Base-by-base conservation (phyloP, 2,113 vertebrate species). In the Galbula dea region DNA sequence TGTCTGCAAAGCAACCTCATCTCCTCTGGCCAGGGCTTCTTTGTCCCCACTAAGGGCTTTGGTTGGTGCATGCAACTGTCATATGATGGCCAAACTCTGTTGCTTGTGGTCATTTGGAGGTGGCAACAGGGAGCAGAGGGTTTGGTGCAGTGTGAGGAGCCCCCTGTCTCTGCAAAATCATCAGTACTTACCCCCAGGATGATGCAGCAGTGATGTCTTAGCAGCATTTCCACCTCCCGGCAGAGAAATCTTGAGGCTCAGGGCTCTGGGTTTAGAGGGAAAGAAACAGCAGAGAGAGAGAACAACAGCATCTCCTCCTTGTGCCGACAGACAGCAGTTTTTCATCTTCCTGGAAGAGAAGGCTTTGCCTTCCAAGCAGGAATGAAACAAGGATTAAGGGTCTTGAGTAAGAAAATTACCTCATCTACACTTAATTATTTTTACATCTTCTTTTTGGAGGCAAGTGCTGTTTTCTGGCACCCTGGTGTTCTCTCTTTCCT, bases 401-500 rank as follows among this genome's bases (percentile, higher is more conserved):
- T 87, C 86, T 88, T 57, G 73, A 92, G 78, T 90, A 46, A 59
- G 39, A 57, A 93, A 94, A 93, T 96, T 61, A 89, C 59, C 79
- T 96, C 75, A 63, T 91, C 46, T 90, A 32, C 11, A 67, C 45
- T 68, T 94, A 89, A 89, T 89, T 96, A 84, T 81, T 94, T 93
- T 89, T 80, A n/a, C 41, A 52, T 89, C 89, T n/a, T 61, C 66
- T 79, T 78, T 76, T 80, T 71, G 81, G 86, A 93, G 82, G 54
- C 45, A 12, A 87, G 30, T 2, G 0, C 51, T 74, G 24, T 37
- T 73, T 95, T 78, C 73, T 1, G 0, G 41, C 52, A 26, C 66
- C 37, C 85, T 4, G 1, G 86, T 79, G 87, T 75, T 13, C 21
- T 43, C 54, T 58, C 80, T 46, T 22, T 49, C 37, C 48, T 21